These are phyloP conservation scores for Enteromius paludinosus DNA, from an alignment of 2,797 vertebrate species.

Conservation along the genomic window DNA sequence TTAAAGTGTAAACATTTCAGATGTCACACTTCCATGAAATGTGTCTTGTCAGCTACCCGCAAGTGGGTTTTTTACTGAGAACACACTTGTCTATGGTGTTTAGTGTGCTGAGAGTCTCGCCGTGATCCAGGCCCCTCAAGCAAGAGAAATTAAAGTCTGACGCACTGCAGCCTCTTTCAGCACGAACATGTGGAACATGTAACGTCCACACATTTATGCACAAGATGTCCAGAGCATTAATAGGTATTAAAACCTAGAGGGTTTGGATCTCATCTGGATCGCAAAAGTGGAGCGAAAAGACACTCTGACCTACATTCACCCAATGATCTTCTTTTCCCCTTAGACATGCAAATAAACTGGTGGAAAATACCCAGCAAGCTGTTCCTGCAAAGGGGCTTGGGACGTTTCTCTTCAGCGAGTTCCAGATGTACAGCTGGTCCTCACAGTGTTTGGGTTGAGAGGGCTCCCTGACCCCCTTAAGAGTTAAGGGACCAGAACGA, in stretches of 20 bases:
- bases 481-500: background rate
- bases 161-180: constrained; percentile 10
- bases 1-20: constrained; percentile 17
- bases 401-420: constrained; percentile 38
- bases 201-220: constrained; percentile 41
- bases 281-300: constrained; percentile 37
- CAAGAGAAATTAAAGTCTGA: constrained; percentile 25
- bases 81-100: constrained; percentile 2
- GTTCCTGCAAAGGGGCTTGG: constrained; percentile 20
- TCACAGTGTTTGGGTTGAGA: background rate
- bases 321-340: constrained; percentile 39
- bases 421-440: constrained; percentile 56
- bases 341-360: constrained; percentile 39
- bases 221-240: constrained; percentile 52
- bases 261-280: constrained; percentile 29
- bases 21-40: background rate
- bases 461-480: background rate
- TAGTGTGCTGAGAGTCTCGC: background rate
- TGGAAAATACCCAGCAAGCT: constrained; percentile 40
- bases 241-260: constrained; percentile 32
- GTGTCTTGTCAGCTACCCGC: constrained; percentile 3
- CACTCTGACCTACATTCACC: constrained; percentile 52
- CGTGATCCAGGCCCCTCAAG: constrained; percentile 15
- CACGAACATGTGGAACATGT: constrained; percentile 48
- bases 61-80: constrained; percentile 13